Percentiles rank a stretch among this genome's conserved stretches.
These are phyloP conservation scores for Equus przewalskii DNA, from an alignment of 2,113 vertebrate genomes.

Conservation along the genomic window DNA sequence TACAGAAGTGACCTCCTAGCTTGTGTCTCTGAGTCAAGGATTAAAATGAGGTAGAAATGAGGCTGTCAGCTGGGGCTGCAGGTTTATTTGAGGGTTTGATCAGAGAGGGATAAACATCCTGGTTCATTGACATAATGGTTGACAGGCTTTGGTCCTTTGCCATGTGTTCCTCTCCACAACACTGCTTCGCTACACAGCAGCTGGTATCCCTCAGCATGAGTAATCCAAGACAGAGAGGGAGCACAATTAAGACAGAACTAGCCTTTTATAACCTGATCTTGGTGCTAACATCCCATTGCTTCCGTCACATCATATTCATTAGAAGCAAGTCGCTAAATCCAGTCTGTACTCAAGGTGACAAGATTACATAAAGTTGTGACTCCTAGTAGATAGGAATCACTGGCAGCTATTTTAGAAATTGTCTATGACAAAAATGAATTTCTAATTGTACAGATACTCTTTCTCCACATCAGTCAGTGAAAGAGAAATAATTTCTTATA, in stretches of 20 bases:
- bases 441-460: neutral
- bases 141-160: neutral
- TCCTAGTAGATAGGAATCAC: neutral
- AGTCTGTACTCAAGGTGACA: neutral
- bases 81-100: neutral
- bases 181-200: neutral
- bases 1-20: neutral
- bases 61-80: neutral
- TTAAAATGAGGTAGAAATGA: neutral
- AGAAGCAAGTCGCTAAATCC: neutral
- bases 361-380: neutral
- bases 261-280: neutral
- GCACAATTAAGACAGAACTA: neutral
- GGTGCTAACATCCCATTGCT: neutral
- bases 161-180: neutral
- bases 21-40: neutral
- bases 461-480: neutral
- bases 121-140: neutral
- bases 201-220: neutral
- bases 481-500: neutral
- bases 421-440: neutral
- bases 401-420: neutral
- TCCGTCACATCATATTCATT: neutral
- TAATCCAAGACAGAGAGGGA: neutral
- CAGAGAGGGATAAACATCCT: neutral